phyloP scores from a whole-genome alignment of 1,140 invertebrate species.

The Bombus turneri region DNA sequence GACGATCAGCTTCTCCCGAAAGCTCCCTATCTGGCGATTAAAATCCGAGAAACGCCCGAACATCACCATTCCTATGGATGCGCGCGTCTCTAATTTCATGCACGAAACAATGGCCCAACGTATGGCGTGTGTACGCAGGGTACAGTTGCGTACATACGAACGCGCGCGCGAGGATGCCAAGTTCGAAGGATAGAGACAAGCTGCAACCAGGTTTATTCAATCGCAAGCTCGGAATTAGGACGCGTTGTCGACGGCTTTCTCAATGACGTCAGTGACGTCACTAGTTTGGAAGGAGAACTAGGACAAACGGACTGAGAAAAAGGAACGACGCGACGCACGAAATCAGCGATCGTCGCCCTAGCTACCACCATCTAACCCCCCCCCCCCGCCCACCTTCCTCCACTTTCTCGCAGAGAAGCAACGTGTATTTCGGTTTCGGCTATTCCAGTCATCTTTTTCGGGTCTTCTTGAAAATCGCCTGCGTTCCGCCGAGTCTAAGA shows the following conservation, averaged over 20 bases:
- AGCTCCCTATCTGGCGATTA: background rate
- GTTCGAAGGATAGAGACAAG: constrained; percentile 17
- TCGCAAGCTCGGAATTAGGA: constrained; percentile 70
- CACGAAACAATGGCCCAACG: background rate
- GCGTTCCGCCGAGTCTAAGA: no score
- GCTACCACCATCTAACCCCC: background rate
- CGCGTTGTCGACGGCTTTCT: constrained; percentile 75
- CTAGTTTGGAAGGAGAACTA: constrained; percentile 68
- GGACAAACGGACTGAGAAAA: constrained; percentile 65
- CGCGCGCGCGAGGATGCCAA: background rate
- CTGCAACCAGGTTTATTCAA: constrained; percentile 43
- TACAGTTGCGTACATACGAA: background rate
- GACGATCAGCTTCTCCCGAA: background rate
- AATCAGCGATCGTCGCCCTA: constrained; percentile 14
- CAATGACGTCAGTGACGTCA: constrained; percentile 80
- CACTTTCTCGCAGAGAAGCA: background rate
- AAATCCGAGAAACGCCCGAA: background rate
- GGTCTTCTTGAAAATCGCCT: no score
- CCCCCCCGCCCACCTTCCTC: fast-evolving
- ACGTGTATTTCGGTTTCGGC: background rate
- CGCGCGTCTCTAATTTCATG: background rate
- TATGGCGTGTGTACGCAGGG: background rate
- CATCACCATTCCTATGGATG: fast-evolving
- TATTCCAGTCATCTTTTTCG: background rate
- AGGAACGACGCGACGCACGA: constrained; percentile 8